Conservation (phyloP, 1,140 invertebrate genomes). For the Drosophila neocordata region DNA sequence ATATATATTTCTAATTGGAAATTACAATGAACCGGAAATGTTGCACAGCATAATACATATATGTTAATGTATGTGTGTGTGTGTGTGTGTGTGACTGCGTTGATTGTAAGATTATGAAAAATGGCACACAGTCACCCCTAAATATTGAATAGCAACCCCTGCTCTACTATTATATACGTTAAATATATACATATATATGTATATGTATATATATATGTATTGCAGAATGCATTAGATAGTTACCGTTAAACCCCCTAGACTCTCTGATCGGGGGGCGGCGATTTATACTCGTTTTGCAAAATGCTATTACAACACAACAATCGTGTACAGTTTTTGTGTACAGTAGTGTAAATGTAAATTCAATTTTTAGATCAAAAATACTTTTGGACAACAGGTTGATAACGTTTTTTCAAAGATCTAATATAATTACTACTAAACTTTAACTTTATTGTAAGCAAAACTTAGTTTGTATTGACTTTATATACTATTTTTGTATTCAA, state of each 20-base stretch:
- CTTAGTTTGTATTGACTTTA: too few species aligned
- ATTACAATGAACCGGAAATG: slow-evolving; percentile 66
- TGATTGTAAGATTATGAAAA: slow-evolving; percentile 54
- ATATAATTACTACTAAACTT: too few species aligned
- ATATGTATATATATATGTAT: slow-evolving; percentile 10
- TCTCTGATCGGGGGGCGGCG: not conserved
- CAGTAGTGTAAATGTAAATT: slow-evolving; percentile 4
- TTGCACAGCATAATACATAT: slow-evolving; percentile 18
- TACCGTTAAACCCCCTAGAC: slow-evolving; percentile 22
- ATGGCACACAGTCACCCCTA: slow-evolving; percentile 66
- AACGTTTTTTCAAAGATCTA: too few species aligned
- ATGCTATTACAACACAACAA: not conserved
- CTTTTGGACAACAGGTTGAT: not conserved
- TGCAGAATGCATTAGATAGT: slow-evolving; percentile 62
- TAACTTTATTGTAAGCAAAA: too few species aligned
- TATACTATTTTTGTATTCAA: too few species aligned
- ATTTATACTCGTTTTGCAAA: too few species aligned
- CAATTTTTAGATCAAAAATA: not conserved
- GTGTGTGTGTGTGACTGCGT: not conserved
- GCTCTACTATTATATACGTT: not conserved
- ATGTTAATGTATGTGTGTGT: slow-evolving; percentile 31
- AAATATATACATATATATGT: too few species aligned
- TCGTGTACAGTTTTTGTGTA: not conserved
- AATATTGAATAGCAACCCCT: slow-evolving; percentile 53
- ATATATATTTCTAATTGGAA: slow-evolving; percentile 62